Evolutionary conservation across 2,113 vertebrate genomes (phyloP), one percentile per base, ranked within the genome.

Genomic region (Brachyhypopomus occidentalis): DNA sequence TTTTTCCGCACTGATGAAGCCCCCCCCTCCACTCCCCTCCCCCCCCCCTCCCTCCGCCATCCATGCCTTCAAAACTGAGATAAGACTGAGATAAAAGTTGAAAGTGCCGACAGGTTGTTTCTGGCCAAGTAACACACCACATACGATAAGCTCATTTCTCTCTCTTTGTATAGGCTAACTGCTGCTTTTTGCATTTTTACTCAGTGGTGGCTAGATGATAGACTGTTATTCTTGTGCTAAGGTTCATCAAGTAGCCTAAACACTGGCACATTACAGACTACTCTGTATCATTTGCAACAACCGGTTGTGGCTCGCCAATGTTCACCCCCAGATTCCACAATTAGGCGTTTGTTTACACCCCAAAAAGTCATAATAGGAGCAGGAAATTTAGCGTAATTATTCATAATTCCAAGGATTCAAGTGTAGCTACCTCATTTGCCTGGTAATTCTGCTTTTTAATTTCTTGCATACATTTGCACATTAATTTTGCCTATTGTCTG

Each of bases 381-480:
- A 93, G 94, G 94, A 96, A 96, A 95, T 93, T 94, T 93, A 93
- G 91, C 86, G 94, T 96, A 97, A 97, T 99, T 98, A 98, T 98
- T 98, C 96, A 96, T 97, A 97, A 98, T 99, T 96, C 96, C 94
- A 94, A 96, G 95, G 96, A 97, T 97, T 97, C 94, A 95, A 96
- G 96, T 95, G 96, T 95, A 95, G 95, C 96, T 90, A 89, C 88
- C 91, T 93, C 89, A 92, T 93, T 93, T 92, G 90, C 87, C 90
- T 91, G 89, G 79, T 92, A 89, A 92, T 92, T 94, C 90, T 80
- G 78, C 84, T 88, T 90, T 92, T 92, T 91, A 96, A 95, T 96
- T 96, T 94, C 95, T 96, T 96, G 97, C 97, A 99, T 99, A 97
- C 92, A 98, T 99, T 98, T 98, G 96, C 97, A 99, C 97, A 97